Evolutionary conservation across 2,797 vertebrate species (phyloP).

Genomic region (Busarellus nigricollis): DNA sequence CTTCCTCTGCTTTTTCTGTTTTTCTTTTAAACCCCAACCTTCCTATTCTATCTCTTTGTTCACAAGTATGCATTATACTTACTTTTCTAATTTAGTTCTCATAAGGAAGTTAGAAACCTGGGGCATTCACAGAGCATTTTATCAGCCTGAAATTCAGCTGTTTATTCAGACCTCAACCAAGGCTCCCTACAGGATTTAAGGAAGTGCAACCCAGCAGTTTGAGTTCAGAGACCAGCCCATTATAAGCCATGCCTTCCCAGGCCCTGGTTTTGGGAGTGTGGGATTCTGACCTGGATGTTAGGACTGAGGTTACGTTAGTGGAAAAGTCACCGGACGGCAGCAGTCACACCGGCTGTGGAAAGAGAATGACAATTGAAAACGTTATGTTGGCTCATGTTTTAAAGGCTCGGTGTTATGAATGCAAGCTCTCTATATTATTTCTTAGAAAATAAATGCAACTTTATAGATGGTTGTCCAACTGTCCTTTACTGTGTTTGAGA

Average conservation of each 20-base stretch:
- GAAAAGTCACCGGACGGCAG: neutral
- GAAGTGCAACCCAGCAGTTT: slow-evolving; percentile 35
- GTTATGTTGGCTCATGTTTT: fast-evolving
- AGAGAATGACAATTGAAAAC: slow-evolving; percentile 5
- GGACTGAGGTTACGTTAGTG: slow-evolving; percentile 3
- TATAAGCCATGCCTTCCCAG: neutral
- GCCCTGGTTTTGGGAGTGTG: slow-evolving; percentile 3
- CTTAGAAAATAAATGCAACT: neutral
- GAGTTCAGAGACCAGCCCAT: slow-evolving; percentile 52
- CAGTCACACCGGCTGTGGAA: slow-evolving; percentile 25
- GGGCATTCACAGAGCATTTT: neutral
- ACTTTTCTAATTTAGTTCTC: neutral
- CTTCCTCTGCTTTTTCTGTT: neutral
- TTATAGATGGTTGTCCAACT: neutral
- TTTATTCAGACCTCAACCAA: slow-evolving; percentile 19
- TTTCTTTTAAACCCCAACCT: neutral
- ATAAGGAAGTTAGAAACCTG: neutral
- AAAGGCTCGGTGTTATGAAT: fast-evolving
- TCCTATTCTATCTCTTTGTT: neutral
- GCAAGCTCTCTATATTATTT: neutral
- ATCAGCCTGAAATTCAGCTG: neutral
- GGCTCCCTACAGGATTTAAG: neutral
- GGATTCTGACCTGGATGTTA: neutral
- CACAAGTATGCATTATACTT: neutral
- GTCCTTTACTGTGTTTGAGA: neutral